Conservation (phyloP, 2,888 invertebrate genomes). For the Nematopogon swammerdamellus region DNA sequence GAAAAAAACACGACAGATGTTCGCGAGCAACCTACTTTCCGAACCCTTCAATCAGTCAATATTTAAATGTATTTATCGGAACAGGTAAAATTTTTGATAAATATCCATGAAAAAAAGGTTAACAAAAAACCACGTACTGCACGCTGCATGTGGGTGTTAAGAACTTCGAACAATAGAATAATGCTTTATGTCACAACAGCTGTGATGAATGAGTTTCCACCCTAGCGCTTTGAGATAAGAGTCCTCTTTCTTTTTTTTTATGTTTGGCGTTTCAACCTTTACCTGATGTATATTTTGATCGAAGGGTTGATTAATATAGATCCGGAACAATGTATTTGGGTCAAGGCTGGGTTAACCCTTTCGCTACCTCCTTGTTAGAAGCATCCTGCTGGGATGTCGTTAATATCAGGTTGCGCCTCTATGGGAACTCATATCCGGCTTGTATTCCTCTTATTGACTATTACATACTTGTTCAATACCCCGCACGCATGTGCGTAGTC, state of each 20-base stretch:
- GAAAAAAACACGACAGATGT: constrained; percentile 33
- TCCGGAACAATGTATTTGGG: background rate
- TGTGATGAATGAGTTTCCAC: constrained; percentile 2
- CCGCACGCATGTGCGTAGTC: too few relatives aligned
- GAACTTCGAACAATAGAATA: background rate
- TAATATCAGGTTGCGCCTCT: background rate
- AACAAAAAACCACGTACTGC: background rate
- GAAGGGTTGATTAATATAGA: background rate
- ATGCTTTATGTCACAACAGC: background rate
- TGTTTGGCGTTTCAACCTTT: background rate
- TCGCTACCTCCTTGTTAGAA: background rate
- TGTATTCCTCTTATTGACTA: too few relatives aligned
- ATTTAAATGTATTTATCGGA: constrained; percentile 28
- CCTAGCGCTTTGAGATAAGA: constrained; percentile 6
- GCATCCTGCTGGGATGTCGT: background rate
- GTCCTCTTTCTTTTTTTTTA: background rate
- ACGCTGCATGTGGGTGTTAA: background rate
- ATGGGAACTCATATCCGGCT: background rate
- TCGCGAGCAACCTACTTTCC: constrained; percentile 11
- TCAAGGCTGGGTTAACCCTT: background rate
- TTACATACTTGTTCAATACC: too few relatives aligned
- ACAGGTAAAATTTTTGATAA: constrained; percentile 1
- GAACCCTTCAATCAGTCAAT: constrained; percentile 54
- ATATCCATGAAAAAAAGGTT: background rate
- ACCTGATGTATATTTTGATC: background rate